Conservation (phyloP, 2,888 invertebrate species). For the Callyntrura guangdongensis region DNA sequence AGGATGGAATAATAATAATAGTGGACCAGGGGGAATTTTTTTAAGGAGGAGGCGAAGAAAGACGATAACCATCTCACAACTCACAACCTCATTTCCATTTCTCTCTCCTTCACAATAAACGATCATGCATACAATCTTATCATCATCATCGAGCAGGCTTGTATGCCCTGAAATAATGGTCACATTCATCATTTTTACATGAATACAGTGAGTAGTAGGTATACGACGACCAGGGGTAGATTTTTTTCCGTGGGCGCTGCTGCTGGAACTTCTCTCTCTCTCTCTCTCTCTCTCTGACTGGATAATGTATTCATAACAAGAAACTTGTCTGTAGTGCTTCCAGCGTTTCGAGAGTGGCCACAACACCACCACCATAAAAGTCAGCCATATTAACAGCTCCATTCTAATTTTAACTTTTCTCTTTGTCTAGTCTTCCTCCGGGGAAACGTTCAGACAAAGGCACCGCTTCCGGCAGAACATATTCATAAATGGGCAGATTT, state of each 20-base stretch:
- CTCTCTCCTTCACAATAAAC: too few relatives aligned
- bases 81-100: too few relatives aligned
- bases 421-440: too few relatives aligned
- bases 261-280: too few relatives aligned
- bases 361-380: neutral
- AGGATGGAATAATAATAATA: neutral
- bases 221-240: neutral
- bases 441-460: too few relatives aligned
- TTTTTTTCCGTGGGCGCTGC: neutral
- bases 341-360: too few relatives aligned
- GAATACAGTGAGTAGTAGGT: neutral
- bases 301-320: neutral
- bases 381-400: neutral
- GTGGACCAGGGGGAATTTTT: neutral
- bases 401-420: conserved; percentile 8
- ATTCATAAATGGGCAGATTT: too few relatives aligned
- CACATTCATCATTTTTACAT: neutral
- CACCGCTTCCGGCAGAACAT: neutral
- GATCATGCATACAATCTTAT: too few relatives aligned
- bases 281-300: too few relatives aligned
- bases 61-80: conserved; percentile 43
- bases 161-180: neutral
- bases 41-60: conserved; percentile 38
- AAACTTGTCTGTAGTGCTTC: neutral
- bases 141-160: too few relatives aligned